Evolutionary conservation across 2,888 invertebrate species (phyloP), one percentile per base, ranked within the genome.

Genomic region (Dyspetes luteomarginatus): DNA sequence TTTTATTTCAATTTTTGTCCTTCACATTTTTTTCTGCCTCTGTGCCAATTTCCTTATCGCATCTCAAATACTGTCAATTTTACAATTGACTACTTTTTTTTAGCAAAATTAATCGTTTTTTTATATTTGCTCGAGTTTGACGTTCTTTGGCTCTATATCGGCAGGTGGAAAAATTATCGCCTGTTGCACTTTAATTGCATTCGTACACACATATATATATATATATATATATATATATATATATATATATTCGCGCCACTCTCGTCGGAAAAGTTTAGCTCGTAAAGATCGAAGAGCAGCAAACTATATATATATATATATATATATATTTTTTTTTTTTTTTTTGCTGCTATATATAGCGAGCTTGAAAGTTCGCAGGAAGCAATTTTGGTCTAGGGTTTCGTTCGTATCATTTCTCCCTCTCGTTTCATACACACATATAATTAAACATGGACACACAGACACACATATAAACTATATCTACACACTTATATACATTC

Each of bases 301-400:
- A 26, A 72, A 50, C n/a, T n/a, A n/a, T n/a, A n/a, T n/a, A n/a
- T n/a, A n/a, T n/a, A n/a, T 43, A 5, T 43, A 67, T 36, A 19
- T 24, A 52, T n/a, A n/a, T n/a, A n/a, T n/a, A n/a, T n/a, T n/a
- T n/a, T n/a, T n/a, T n/a, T n/a, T n/a, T n/a, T n/a, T n/a, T n/a
- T n/a, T n/a, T n/a, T n/a, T n/a, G n/a, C n/a, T n/a, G 7, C 24
- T 24, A 15, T 24, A 43, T 9, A 22, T 43, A 48, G 56, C 28
- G n/a, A 43, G 76, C 52, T 64, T 64, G 41, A 56, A 56, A 75
- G 82, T 86, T 86, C 85, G 81, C 84, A 84, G 85, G 86, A 86
- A 86, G 81, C 85, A 85, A 85, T 87, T 88, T 88, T 86, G 75
- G 84, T 79, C 85, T 83, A 85, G 84, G 75, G 83, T 73, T 78